Evolutionary conservation across 2,888 invertebrate species (phyloP).

Genomic region (Ctena decussata): DNA sequence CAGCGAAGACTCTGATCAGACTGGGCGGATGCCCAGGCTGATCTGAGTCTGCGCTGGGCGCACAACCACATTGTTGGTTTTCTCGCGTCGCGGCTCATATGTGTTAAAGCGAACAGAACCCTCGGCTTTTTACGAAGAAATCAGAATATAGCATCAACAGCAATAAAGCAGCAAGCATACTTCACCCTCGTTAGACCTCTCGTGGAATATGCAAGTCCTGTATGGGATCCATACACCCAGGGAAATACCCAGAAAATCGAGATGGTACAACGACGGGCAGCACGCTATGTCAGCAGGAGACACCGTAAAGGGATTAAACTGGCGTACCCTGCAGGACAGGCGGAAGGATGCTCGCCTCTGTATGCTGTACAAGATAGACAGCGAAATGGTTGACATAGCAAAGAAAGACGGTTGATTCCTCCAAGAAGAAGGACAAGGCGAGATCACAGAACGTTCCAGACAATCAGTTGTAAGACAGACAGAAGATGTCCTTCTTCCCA

Average conservation of each 20-base stretch:
- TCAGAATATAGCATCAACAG: background rate
- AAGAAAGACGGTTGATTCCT: background rate
- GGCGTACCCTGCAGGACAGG: background rate
- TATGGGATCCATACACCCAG: conserved; percentile 16
- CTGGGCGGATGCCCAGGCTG: too few relatives aligned
- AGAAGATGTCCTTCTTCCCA: background rate
- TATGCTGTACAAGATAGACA: background rate
- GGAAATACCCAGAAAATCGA: background rate
- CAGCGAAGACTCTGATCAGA: too few relatives aligned
- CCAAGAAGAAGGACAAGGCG: background rate
- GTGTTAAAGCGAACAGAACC: too few relatives aligned
- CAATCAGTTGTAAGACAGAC: background rate
- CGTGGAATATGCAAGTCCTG: background rate
- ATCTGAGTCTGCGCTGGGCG: too few relatives aligned
- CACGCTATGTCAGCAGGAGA: background rate
- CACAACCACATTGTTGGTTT: too few relatives aligned
- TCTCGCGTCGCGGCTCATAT: too few relatives aligned
- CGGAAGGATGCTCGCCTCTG: background rate
- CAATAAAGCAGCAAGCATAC: background rate
- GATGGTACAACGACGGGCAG: background rate
- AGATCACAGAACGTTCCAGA: background rate
- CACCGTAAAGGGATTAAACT: background rate
- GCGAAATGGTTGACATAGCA: background rate
- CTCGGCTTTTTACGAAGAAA: too few relatives aligned
- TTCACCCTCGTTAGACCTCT: background rate